Evolutionary conservation across 1,140 invertebrate genomes (phyloP), one percentile per base, ranked within the genome.

Genomic region (Meloidogyne chitwoodi): DNA sequence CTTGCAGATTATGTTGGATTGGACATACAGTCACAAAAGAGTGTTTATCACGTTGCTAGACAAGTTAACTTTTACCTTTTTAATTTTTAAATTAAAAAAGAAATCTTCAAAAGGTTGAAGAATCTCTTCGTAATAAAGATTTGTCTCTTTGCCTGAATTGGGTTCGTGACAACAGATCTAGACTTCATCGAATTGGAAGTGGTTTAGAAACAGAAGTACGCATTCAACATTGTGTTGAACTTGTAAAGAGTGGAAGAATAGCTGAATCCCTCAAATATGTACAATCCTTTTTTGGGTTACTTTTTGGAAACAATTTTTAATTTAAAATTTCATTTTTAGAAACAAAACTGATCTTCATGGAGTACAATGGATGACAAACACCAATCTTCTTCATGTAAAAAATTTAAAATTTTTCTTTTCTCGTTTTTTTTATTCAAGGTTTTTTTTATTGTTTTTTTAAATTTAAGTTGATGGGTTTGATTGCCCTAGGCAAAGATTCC

Each of bases 121-220:
- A 90, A 83, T 89, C 90, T 41, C 88, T 98, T 38, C 88, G 90
- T 0, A 91, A 91, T 74, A 91, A 92, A 73, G 93, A 96, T 87
- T 96, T 94, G 8, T 89, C 90, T 4, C 93, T 93, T 82, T 96
- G 95, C 86, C 90, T 97, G n/a, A 90, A 92, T 68, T 99, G 96
- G 96, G 97, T 95, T 87, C 92, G 94, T 84, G 96, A 98, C 84
- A 98, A 99, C 89, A 93, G 94, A 87, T 96, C 94, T 4, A 98
- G 97, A 87, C 90, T 98, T 65, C 90, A 94, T 63, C 97, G 96
- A 89, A 90, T 96, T 70, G 79, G 89, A 83, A 89, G 88, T 77
- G 86, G 85, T 14, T 80, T 90, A 31, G 90, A 91, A 76, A 96
- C 96, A 86, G 94, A 95, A 88, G 90, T 98, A 73, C 91, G 94